These are phyloP conservation scores for Nyctibius grandis DNA, from an alignment of 2,797 vertebrate genomes.

Conservation along the genomic window DNA sequence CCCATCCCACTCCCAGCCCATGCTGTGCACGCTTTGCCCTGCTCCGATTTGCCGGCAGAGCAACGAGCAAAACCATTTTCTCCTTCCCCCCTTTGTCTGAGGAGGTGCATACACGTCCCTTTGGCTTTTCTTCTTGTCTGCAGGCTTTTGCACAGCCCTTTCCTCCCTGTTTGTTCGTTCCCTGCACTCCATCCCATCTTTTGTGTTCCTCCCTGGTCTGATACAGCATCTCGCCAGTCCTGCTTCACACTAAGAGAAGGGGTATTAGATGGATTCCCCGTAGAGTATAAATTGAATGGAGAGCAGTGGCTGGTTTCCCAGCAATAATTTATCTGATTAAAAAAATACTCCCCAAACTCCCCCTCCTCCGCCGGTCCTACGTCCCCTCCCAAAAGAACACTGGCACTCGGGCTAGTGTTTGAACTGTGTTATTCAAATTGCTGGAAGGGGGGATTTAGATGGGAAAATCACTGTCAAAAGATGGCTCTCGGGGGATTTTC, in stretches of 20 bases:
- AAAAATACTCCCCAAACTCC: constrained; percentile 37
- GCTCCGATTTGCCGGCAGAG: constrained; percentile 18
- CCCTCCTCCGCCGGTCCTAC: not conserved
- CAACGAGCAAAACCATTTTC: constrained; percentile 34
- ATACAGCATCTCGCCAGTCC: constrained; percentile 61
- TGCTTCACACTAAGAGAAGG: constrained; percentile 58
- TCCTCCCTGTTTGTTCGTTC: not conserved
- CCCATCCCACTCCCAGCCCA: not conserved
- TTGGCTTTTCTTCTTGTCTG: not conserved
- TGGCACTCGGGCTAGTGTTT: not conserved
- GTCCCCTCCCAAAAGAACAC: not conserved
- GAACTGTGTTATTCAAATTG: constrained; percentile 2
- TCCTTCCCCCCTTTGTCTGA: not conserved
- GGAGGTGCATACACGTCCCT: not conserved
- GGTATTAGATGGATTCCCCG: constrained; percentile 72
- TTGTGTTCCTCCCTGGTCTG: constrained; percentile 64
- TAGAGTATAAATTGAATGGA: constrained; percentile 68
- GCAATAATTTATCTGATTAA: constrained; percentile 65
- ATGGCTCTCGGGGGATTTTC: not conserved
- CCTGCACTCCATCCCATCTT: constrained; percentile 69
- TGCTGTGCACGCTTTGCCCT: not conserved
- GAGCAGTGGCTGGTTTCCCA: constrained; percentile 67
- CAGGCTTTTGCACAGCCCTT: not conserved
- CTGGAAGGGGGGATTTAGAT: constrained; percentile 27
- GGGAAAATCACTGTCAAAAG: constrained; percentile 27